Percentiles rank a stretch among this genome's conserved stretches.
Evolutionary conservation across 1,140 invertebrate genomes (phyloP).

Genomic region (Drusus annulatus): DNA sequence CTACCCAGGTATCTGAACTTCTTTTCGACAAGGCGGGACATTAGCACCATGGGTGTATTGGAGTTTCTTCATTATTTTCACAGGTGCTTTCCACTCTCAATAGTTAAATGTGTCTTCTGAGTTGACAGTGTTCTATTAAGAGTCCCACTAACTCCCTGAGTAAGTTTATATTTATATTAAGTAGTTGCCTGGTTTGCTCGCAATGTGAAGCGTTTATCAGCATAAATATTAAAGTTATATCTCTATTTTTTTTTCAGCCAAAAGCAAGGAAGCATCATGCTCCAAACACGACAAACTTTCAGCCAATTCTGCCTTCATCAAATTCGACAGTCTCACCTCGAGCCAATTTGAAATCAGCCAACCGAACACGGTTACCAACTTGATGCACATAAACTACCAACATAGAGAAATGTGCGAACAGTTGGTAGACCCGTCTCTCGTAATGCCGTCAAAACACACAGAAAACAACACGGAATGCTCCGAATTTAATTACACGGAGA

Average conservation of each 20-base stretch:
- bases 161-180: no score
- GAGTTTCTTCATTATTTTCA: no score
- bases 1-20: no score
- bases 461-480: not conserved
- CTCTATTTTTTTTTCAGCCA: not conserved
- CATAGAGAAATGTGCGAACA: conserved; percentile 30
- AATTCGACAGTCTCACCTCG: conserved; percentile 34
- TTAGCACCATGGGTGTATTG: no score
- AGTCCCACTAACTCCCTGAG: no score
- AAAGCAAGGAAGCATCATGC: not conserved
- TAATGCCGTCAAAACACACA: conserved; percentile 59
- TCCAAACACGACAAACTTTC: not conserved
- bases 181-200: no score
- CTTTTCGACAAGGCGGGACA: no score
- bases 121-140: no score
- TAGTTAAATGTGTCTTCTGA: no score
- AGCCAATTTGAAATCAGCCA: conserved; percentile 40
- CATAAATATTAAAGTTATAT: not conserved
- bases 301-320: conserved; percentile 1
- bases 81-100: no score
- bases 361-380: conserved; percentile 50
- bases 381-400: conserved; percentile 51
- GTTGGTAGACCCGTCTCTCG: conserved; percentile 34
- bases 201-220: no score
- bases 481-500: not conserved